These are phyloP conservation scores for Nephrotoma flavescens DNA, from an alignment of 2,888 invertebrate genomes.

Conservation along the genomic window DNA sequence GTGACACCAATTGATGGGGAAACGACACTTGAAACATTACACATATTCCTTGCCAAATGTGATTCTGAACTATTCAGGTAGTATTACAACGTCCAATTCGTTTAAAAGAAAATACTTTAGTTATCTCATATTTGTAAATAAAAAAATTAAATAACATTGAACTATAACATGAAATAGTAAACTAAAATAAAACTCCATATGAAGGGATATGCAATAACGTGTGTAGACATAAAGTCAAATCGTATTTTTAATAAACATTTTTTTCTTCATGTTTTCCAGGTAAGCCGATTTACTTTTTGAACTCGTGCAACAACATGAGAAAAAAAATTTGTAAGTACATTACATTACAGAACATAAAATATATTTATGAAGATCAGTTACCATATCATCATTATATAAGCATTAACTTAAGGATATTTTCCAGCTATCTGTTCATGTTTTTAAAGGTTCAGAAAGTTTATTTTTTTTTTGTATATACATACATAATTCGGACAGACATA, in stretches of 20 bases:
- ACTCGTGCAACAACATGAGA: background rate
- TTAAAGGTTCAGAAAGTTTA: background rate
- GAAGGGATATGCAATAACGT: too few species aligned
- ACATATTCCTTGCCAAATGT: too few species aligned
- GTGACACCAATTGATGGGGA: too few species aligned
- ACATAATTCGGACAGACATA: background rate
- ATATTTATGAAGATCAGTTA: background rate
- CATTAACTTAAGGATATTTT: background rate
- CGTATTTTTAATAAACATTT: background rate
- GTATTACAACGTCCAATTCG: too few species aligned
- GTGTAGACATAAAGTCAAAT: background rate
- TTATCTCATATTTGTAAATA: too few species aligned
- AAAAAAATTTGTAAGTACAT: background rate
- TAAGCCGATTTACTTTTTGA: background rate
- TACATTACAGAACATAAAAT: background rate
- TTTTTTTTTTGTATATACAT: background rate
- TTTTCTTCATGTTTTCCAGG: background rate
- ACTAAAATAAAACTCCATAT: too few species aligned
- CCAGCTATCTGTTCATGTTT: background rate
- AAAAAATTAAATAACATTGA: too few species aligned
- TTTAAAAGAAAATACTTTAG: too few species aligned
- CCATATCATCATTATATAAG: background rate
- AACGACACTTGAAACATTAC: too few species aligned
- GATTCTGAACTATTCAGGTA: too few species aligned
- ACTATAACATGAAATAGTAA: too few species aligned